These are phyloP conservation scores for Carterocephalus palaemon DNA, from an alignment of 2,888 invertebrate species.

Conservation along the genomic window DNA sequence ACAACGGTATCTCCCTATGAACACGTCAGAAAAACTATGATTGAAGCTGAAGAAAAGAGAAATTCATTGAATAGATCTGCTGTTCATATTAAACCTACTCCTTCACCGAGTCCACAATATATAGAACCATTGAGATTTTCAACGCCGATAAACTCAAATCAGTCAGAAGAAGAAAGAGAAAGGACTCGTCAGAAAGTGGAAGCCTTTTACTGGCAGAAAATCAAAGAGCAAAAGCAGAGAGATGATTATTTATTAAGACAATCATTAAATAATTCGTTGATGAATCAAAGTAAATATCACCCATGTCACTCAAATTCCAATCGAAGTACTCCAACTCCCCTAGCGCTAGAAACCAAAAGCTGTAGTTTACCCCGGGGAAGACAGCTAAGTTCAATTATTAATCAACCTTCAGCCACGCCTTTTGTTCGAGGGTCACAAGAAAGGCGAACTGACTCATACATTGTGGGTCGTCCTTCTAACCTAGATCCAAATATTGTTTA, in stretches of 20 bases:
- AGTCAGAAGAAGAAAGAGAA: slow-evolving; percentile 60
- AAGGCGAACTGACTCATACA: slow-evolving; percentile 60
- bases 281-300: slow-evolving; percentile 36
- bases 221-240: slow-evolving; percentile 81
- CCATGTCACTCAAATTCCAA: slow-evolving; percentile 39
- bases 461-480: slow-evolving; percentile 40
- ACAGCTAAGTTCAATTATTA: slow-evolving; percentile 42
- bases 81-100: slow-evolving; percentile 42
- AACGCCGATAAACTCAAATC: slow-evolving; percentile 1
- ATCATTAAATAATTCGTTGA: slow-evolving; percentile 42
- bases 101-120: slow-evolving; percentile 38
- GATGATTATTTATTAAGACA: slow-evolving; percentile 71
- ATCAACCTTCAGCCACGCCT: slow-evolving; percentile 43
- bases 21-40: slow-evolving; percentile 61
- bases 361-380: slow-evolving; percentile 55
- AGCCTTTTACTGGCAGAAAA: slow-evolving; percentile 84
- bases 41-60: slow-evolving; percentile 62
- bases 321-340: slow-evolving; percentile 49
- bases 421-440: slow-evolving; percentile 58
- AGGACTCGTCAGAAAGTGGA: slow-evolving; percentile 80
- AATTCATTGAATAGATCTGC: slow-evolving; percentile 52
- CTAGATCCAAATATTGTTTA: slow-evolving; percentile 50
- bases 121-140: slow-evolving; percentile 12
- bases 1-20: slow-evolving; percentile 67
- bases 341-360: slow-evolving; percentile 46